phyloP scores from a whole-genome alignment of 2,797 vertebrate genomes.

The Onychomys torridus region DNA sequence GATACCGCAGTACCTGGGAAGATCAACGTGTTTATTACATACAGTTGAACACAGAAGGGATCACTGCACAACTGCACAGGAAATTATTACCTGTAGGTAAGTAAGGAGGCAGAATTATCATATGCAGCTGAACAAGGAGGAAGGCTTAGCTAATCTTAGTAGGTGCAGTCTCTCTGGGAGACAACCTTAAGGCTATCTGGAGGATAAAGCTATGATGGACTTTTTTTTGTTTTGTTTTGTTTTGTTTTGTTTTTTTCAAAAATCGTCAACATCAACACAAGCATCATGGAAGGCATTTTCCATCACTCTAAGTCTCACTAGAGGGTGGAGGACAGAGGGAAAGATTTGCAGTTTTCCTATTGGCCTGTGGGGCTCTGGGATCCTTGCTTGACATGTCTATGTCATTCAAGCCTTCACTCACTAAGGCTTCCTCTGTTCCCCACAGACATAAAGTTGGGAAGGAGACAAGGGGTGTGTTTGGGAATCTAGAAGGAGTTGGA shows the following conservation, averaged over 20 bases:
- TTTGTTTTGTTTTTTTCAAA: not conserved
- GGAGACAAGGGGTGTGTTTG: rapidly evolving
- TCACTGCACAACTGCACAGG: not conserved
- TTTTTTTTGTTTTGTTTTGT: too few relatives aligned
- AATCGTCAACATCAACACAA: not conserved
- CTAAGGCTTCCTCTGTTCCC: not conserved
- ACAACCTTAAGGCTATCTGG: not conserved
- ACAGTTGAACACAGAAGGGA: not conserved
- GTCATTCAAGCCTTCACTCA: not conserved
- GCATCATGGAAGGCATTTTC: not conserved
- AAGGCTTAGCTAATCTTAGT: not conserved
- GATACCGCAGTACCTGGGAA: not conserved
- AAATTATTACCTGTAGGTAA: not conserved
- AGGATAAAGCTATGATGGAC: not conserved
- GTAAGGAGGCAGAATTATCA: not conserved
- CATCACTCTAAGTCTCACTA: not conserved
- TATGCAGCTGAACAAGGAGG: not conserved
- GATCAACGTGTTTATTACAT: not conserved
- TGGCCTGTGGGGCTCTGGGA: not conserved
- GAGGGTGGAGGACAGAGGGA: not conserved
- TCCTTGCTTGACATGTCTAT: not conserved
- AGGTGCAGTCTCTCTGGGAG: not conserved
- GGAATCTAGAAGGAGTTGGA: not conserved
- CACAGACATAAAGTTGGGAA: not conserved
- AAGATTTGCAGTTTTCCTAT: not conserved